These are phyloP conservation scores for Onchidella celtica DNA, from an alignment of 2,888 invertebrate species.

Conservation along the genomic window DNA sequence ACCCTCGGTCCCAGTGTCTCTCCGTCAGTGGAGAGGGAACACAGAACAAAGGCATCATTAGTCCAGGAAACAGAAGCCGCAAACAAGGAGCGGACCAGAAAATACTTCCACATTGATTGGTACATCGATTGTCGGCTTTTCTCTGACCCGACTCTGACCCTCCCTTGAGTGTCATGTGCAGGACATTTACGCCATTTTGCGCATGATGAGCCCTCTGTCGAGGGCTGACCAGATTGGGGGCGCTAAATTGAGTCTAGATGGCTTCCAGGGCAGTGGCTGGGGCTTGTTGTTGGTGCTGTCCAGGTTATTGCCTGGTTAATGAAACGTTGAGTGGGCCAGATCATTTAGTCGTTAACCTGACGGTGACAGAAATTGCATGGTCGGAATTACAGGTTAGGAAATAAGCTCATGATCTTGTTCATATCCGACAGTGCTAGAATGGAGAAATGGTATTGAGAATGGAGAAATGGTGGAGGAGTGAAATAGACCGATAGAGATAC, in stretches of 20 bases:
- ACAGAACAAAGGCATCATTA: no score
- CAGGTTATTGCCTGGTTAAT: slow-evolving; percentile 16
- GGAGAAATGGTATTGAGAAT: no score
- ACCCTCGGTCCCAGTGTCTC: no score
- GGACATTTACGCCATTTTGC: slow-evolving; percentile 21
- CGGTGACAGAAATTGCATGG: background rate
- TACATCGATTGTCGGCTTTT: slow-evolving; percentile 9
- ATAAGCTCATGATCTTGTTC: no score
- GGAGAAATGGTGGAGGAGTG: no score
- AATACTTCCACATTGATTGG: slow-evolving; percentile 11
- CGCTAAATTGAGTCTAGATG: slow-evolving; percentile 29
- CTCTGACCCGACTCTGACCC: slow-evolving; percentile 23
- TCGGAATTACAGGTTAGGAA: no score
- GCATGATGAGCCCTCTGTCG: slow-evolving; percentile 29
- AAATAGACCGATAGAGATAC: no score
- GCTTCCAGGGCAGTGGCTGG: background rate
- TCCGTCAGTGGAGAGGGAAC: no score
- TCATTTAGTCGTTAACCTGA: background rate
- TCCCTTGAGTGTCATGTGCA: slow-evolving; percentile 20
- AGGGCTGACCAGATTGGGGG: slow-evolving; percentile 22
- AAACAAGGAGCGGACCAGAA: background rate
- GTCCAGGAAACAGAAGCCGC: background rate
- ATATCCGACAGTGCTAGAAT: no score
- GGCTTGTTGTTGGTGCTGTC: slow-evolving; percentile 5
- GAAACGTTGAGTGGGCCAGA: slow-evolving; percentile 2